A percentile compares a stretch with the other conserved stretches of the same genome.
These are phyloP conservation scores for Entelurus aequoreus DNA, from an alignment of 2,113 vertebrate species.

Conservation along the genomic window DNA sequence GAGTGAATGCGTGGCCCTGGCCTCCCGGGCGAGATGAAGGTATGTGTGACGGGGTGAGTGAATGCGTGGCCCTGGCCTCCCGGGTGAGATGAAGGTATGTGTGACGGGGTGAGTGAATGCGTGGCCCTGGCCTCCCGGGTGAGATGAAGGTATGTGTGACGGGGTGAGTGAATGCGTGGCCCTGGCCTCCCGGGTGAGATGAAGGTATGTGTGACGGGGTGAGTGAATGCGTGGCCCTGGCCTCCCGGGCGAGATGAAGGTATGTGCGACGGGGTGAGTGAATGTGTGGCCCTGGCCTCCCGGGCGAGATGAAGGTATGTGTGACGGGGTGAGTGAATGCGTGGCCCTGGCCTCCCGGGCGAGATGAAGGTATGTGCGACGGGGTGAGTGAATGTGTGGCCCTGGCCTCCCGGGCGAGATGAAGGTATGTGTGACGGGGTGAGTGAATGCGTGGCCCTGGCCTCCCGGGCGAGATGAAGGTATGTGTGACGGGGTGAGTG, in stretches of 20 bases:
- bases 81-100: conserved; percentile 36
- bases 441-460: conserved; percentile 31
- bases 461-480: conserved; percentile 38
- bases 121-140: conserved; percentile 31
- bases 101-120: conserved; percentile 28
- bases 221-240: conserved; percentile 31
- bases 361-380: conserved; percentile 35
- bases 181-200: conserved; percentile 35
- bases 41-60: conserved; percentile 27
- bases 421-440: conserved; percentile 31
- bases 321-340: conserved; percentile 28
- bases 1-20: conserved; percentile 31
- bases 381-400: conserved; percentile 27
- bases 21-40: conserved; percentile 38
- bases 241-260: conserved; percentile 38
- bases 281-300: conserved; percentile 32
- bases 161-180: conserved; percentile 27
- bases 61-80: conserved; percentile 32
- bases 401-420: conserved; percentile 35
- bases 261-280: conserved; percentile 26
- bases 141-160: conserved; percentile 36
- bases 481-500: conserved; percentile 27
- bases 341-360: conserved; percentile 31
- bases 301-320: conserved; percentile 36
- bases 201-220: conserved; percentile 31